Conservation (phyloP, 2,797 vertebrate genomes). For the Gallirallus australis region DNA sequence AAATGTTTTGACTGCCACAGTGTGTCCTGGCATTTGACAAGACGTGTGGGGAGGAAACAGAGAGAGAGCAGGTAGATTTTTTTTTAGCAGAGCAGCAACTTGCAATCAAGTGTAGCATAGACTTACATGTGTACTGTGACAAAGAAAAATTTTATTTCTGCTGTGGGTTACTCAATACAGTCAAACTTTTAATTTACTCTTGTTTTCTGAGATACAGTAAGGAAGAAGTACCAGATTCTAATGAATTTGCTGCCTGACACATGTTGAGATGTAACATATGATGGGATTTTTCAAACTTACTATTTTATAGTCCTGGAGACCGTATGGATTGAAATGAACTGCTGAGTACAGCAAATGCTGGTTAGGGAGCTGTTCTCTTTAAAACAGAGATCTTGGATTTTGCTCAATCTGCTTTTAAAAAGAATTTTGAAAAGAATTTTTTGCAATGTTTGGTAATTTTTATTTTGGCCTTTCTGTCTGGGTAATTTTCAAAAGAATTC, state of each 20-base stretch:
- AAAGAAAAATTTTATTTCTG: not conserved
- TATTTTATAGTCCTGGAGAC: not conserved
- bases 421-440: not conserved
- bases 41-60: not conserved
- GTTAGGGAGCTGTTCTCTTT: not conserved
- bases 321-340: not conserved
- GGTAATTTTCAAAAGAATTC: conserved; percentile 4
- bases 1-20: not conserved
- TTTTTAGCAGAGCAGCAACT: not conserved
- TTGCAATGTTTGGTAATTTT: not conserved
- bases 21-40: not conserved
- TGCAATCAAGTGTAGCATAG: not conserved
- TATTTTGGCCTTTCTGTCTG: not conserved
- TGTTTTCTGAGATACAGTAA: conserved; percentile 12
- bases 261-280: not conserved
- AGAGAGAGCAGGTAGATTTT: not conserved
- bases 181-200: not conserved
- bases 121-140: not conserved
- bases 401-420: not conserved
- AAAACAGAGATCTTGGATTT: conserved; percentile 10
- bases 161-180: not conserved
- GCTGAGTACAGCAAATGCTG: conserved; percentile 35
- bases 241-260: not conserved
- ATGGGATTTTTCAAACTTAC: not conserved
- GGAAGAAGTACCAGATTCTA: not conserved